These are phyloP conservation scores for Myotis vivesi DNA, from an alignment of 2,797 vertebrate genomes.

Conservation along the genomic window DNA sequence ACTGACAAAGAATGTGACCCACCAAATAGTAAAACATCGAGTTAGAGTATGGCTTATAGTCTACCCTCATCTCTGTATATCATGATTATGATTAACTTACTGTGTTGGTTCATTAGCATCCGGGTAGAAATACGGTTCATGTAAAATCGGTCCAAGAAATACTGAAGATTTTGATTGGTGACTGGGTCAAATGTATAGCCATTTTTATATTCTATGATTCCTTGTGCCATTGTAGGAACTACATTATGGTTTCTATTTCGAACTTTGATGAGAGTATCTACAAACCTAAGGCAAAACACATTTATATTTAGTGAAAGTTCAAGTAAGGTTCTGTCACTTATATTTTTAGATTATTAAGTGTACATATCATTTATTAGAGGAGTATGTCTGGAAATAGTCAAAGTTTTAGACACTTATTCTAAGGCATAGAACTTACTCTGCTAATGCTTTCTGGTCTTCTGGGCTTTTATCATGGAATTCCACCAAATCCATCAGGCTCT, in stretches of 20 bases:
- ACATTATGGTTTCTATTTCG: constrained; percentile 96
- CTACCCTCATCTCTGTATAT: neutral
- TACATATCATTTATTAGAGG: neutral
- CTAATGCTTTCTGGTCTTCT: constrained; percentile 91
- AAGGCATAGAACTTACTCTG: constrained; percentile 86
- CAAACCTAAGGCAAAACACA: constrained; percentile 87
- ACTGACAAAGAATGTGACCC: neutral
- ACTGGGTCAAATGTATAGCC: constrained; percentile 92
- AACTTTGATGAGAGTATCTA: constrained; percentile 92
- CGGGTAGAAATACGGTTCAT: constrained; percentile 99
- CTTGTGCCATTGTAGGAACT: constrained; percentile 98
- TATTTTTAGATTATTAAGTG: neutral
- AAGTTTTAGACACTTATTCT: neutral
- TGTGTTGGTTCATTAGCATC: constrained; percentile 99
- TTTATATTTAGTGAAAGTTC: constrained; percentile 11
- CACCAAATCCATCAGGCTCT: constrained; percentile 94
- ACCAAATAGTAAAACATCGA: neutral
- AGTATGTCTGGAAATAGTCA: neutral
- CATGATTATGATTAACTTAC: constrained; percentile 85
- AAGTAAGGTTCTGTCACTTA: neutral
- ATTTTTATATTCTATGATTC: constrained; percentile 96
- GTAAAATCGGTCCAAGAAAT: constrained; percentile 99
- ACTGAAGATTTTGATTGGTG: constrained; percentile 98
- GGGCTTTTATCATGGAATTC: constrained; percentile 94
- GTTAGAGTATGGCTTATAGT: neutral